Base-by-base conservation (phyloP, 2,113 vertebrate species). In the Perognathus longimembris region DNA sequence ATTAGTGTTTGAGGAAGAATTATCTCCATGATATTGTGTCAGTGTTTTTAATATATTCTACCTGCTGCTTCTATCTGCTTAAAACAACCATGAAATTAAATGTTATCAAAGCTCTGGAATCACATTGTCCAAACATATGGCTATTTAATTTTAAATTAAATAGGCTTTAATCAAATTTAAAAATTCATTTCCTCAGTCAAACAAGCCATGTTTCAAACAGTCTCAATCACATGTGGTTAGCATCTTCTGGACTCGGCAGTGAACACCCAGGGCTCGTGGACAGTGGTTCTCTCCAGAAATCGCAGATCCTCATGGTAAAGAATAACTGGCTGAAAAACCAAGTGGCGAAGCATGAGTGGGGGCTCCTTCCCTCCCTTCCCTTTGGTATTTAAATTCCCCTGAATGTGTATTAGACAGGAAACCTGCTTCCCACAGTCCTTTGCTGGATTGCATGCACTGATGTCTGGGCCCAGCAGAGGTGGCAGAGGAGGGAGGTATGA, bases 91-190 rank as follows among this genome's bases (percentile, higher is more conserved):
- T 24, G 36, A 71, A 91, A 57, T 40, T 64, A 85, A 90, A 77
- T 67, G 59, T 17, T 30, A 45, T 50, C 59, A 70, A 92, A 90
- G 73, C 42, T 69, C 42, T 32, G 75, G 45, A 93, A 40, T 32
- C 26, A 6, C 10, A 61, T 22, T 22, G 7, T 87, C 15, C 57
- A 84, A 84, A 88, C 17, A 78, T 42, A 82, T n/a, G 70, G 34
- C n/a, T 42, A 70, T 32, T 77, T 85, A 71, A 76, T 69, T 92
- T 79, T 88, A 93, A 82, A 81, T 73, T 66, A 26, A 89, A 61
- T 86, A 57, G 61, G 85, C 26, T 36, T 34, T 30, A 81, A 66
- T 77, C 24, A 67, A 77, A 54, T 77, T 69, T 74, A 32, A 90
- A n/a, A 70, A 88, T 32, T 3, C 21, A 67, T 28, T 61, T 78